Base-by-base conservation (phyloP, 2,113 vertebrate species). In the Grammomys dolichurus region DNA sequence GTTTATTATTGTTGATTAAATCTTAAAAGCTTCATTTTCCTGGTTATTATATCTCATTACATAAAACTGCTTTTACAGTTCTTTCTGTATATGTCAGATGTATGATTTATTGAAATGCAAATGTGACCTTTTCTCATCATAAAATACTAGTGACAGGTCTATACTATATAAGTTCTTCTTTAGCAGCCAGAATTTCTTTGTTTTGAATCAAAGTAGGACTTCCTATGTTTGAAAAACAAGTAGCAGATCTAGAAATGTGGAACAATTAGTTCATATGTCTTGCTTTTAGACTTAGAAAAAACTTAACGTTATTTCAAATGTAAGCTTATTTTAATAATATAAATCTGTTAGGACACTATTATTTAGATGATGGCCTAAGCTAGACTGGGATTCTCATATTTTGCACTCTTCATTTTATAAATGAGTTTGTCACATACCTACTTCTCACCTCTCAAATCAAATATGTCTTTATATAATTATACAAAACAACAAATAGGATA, bases 1-100 rank as follows among this genome's bases (percentile, higher is more conserved):
- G 24, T 84, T 95, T 94, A 84, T 91, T 16, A 69, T 73, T 93
- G 51, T 40, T 67, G 43, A 94, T 58, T 58, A 48, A 46, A 60
- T 81, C 26, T 81, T 91, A 60, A 92, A 95, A 94, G 70, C 7
- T 73, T 95, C 3, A 88, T 63, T 96, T 94, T 87, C 91, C 60
- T 97, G 10, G 6, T 82, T 73, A 63, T 87, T 88, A 69, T 26
- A 67, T 20, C 36, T 89, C 5, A 69, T 96, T 76, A 82, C 7
- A 91, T 93, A 91, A 70, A 89, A 69, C n/a, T 77, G 12, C 13
- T 94, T 90, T 48, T 31, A 43, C 9, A 31, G 1, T 81, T 92
- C 22, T 51, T 93, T 78, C 36, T 90, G 16, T 22, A 1, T 90
- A 77, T 88, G 28, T 93, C 17, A 72, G 33, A 75, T 94, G 5